A percentile compares a stretch with the other conserved stretches of the same genome.
phyloP scores from a whole-genome alignment of 2,113 vertebrate genomes.

The Gymnogyps californianus region DNA sequence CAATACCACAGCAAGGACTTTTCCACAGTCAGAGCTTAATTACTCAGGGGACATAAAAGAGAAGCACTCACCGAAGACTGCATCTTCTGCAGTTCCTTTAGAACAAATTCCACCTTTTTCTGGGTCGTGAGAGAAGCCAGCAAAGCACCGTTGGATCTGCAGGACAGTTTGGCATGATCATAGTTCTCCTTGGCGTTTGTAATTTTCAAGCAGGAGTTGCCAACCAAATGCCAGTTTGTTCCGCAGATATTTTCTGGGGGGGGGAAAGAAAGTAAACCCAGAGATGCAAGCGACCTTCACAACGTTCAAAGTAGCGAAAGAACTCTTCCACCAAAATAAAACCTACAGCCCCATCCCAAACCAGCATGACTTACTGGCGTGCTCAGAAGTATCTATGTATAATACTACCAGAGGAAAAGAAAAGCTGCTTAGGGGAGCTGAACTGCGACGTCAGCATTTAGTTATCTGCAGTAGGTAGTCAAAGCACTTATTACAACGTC shows the following conservation, averaged over 20 bases:
- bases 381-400: background rate
- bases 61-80: conserved; percentile 81
- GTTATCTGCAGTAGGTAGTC: background rate
- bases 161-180: conserved; percentile 92
- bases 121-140: conserved; percentile 92
- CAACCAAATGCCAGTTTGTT: conserved; percentile 91
- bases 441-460: rapidly evolving
- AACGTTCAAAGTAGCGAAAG: rapidly evolving
- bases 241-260: conserved; percentile 91
- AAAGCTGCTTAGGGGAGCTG: background rate
- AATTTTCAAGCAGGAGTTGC: conserved; percentile 92
- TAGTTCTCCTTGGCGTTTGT: conserved; percentile 88
- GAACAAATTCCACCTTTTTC: conserved; percentile 94
- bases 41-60: background rate
- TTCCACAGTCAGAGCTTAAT: background rate
- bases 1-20: background rate
- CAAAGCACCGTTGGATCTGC: conserved; percentile 84
- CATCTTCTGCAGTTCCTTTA: conserved; percentile 91
- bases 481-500: background rate
- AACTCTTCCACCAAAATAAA: background rate
- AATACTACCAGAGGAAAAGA: background rate
- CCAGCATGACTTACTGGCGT: rapidly evolving
- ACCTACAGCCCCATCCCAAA: background rate
- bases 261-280: background rate
- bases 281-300: background rate